Conservation (phyloP, 2,113 vertebrate genomes). For the Nanorana parkeri region DNA sequence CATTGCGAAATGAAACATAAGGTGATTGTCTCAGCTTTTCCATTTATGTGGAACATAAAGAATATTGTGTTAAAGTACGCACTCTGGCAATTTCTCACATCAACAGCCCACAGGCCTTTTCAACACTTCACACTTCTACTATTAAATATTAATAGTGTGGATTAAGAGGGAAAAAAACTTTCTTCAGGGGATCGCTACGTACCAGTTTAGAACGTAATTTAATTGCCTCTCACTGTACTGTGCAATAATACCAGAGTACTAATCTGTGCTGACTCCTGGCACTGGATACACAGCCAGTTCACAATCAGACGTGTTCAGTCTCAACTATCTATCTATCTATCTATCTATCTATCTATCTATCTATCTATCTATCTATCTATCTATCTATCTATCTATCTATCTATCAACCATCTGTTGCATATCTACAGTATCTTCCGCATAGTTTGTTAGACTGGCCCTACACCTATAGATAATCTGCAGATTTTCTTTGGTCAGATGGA, state of each 20-base stretch:
- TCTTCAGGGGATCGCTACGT: neutral
- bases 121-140: constrained; percentile 22
- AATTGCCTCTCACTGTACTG: neutral
- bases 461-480: too few species aligned
- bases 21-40: constrained; percentile 23
- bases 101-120: constrained; percentile 31
- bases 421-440: neutral
- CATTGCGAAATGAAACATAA: constrained; percentile 23
- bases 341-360: too few species aligned
- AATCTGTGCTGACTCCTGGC: too few species aligned
- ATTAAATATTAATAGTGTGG: constrained; percentile 37
- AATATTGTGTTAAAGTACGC: constrained; percentile 20
- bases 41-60: constrained; percentile 26
- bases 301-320: too few species aligned
- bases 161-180: constrained; percentile 5
- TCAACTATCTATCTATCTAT: too few species aligned
- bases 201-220: neutral
- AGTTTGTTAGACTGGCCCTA: too few species aligned
- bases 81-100: constrained; percentile 25
- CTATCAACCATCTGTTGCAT: neutral
- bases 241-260: too few species aligned
- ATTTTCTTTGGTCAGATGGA: too few species aligned
- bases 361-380: too few species aligned
- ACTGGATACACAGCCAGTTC: too few species aligned
- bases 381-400: neutral